Conservation (phyloP, 1,140 invertebrate genomes). For the Drosophila trapezifrons region DNA sequence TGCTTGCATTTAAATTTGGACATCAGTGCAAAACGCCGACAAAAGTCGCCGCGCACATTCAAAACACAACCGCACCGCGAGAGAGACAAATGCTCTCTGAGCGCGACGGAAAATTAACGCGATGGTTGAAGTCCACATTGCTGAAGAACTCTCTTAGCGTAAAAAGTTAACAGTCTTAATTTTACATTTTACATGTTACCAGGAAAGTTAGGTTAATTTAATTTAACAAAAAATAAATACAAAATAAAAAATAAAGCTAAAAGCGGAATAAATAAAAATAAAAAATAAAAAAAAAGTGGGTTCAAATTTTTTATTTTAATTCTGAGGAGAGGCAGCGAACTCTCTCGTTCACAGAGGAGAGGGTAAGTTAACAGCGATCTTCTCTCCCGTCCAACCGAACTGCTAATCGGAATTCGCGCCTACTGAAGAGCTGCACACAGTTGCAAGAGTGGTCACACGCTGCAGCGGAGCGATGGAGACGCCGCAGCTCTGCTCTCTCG, state of each 20-base stretch:
- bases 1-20: slow-evolving; percentile 30
- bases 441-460: slow-evolving; percentile 47
- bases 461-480: slow-evolving; percentile 14
- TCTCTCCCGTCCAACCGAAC: slow-evolving; percentile 21
- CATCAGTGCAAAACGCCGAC: slow-evolving; percentile 57
- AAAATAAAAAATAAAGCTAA: no score
- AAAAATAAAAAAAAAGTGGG: background rate
- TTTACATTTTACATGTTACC: no score
- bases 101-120: background rate
- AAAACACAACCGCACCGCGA: slow-evolving; percentile 73
- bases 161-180: no score
- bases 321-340: no score
- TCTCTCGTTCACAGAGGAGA: no score
- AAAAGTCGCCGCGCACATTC: slow-evolving; percentile 35
- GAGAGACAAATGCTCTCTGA: slow-evolving; percentile 21
- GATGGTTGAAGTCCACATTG: no score
- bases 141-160: no score
- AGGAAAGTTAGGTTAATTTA: no score
- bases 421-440: slow-evolving; percentile 31
- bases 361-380: no score
- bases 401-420: slow-evolving; percentile 25
- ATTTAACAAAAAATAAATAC: no score
- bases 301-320: no score
- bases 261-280: no score
- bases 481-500: slow-evolving; percentile 22